Evolutionary conservation across 2,797 vertebrate species (phyloP).

Genomic region (Tarsius wallacei): DNA sequence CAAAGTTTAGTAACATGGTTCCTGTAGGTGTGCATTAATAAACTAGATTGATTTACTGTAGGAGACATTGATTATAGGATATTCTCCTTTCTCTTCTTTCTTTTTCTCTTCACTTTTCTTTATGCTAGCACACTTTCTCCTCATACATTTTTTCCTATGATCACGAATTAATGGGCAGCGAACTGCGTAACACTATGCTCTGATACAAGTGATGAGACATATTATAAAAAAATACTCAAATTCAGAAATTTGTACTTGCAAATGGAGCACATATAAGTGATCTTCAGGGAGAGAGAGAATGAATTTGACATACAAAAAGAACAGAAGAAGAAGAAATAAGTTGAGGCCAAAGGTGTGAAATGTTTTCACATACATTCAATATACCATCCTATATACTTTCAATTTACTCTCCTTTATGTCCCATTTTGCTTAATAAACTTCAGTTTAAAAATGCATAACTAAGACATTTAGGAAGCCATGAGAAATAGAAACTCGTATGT

Average conservation of each 20-base stretch:
- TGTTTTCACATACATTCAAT: neutral
- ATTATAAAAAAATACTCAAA: neutral
- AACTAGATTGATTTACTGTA: neutral
- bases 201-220: neutral
- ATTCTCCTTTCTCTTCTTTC: neutral
- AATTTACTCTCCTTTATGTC: neutral
- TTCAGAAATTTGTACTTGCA: neutral
- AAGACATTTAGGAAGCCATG: constrained; percentile 18
- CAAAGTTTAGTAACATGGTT: neutral
- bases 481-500: neutral
- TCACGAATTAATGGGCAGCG: neutral
- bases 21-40: neutral
- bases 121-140: neutral
- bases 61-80: neutral
- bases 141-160: neutral
- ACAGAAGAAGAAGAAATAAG: neutral
- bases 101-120: neutral
- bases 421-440: neutral
- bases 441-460: neutral
- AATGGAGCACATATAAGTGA: neutral
- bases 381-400: neutral
- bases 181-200: neutral
- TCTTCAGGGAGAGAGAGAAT: neutral
- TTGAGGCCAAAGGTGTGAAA: neutral
- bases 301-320: neutral